phyloP scores from a whole-genome alignment of 2,888 invertebrate genomes.

The Dioctria rufipes region DNA sequence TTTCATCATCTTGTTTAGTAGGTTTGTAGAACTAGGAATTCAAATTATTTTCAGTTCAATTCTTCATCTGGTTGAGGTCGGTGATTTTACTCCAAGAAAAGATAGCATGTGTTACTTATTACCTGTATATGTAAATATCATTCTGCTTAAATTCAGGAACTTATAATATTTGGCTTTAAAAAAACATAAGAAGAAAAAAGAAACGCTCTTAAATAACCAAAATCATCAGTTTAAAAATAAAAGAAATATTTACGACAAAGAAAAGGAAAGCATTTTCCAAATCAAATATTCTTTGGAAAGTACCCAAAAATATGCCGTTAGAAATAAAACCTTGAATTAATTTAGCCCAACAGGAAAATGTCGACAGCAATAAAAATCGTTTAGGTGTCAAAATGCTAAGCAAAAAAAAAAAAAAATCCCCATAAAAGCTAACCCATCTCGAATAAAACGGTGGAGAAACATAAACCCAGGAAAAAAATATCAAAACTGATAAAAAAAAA shows the following conservation, averaged over 20 bases:
- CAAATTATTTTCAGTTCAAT: too few relatives aligned
- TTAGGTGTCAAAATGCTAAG: conserved; percentile 23
- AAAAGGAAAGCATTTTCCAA: conserved; percentile 20
- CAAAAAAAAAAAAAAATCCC: not conserved
- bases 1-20: too few relatives aligned
- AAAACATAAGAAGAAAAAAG: too few relatives aligned
- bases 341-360: conserved; percentile 12
- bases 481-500: conserved; percentile 25
- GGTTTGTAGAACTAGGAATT: too few relatives aligned
- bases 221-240: too few relatives aligned
- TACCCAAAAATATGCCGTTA: conserved; percentile 30
- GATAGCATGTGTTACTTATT: too few relatives aligned
- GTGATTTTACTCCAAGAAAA: too few relatives aligned
- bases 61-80: too few relatives aligned
- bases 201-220: too few relatives aligned
- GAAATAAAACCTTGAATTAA: conserved; percentile 26
- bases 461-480: conserved; percentile 22
- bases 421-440: conserved; percentile 6
- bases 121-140: too few relatives aligned
- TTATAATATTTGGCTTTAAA: too few relatives aligned
- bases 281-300: conserved; percentile 10
- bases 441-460: conserved; percentile 25
- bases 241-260: not conserved
- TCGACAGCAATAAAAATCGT: conserved; percentile 34
- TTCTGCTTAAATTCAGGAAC: too few relatives aligned